Evolutionary conservation across 1,140 invertebrate genomes (phyloP).

Genomic region (Pristionchus pacificus): DNA sequence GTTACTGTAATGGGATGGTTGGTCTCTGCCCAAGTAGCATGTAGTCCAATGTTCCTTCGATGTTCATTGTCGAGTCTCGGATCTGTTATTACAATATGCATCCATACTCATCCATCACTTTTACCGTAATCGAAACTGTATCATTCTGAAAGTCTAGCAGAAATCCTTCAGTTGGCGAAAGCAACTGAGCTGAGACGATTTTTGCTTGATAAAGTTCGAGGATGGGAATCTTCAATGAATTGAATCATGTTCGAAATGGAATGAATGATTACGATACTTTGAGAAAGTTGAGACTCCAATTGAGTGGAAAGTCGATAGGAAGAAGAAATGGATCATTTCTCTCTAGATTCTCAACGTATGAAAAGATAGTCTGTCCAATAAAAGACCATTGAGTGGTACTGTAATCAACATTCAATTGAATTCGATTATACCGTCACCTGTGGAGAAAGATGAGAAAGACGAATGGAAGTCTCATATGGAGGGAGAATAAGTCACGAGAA

Average conservation of each 20-base stretch:
- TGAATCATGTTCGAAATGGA: background rate
- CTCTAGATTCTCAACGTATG: too few relatives aligned
- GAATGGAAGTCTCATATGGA: background rate
- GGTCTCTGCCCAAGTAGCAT: background rate
- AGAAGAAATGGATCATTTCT: too few relatives aligned
- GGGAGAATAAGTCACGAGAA: background rate
- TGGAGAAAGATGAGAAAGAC: background rate
- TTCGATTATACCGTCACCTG: background rate
- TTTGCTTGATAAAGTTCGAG: background rate
- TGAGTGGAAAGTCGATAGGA: background rate
- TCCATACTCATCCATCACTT: background rate
- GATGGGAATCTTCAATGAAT: background rate
- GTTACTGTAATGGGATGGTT: background rate
- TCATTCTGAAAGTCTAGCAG: background rate
- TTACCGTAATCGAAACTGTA: background rate
- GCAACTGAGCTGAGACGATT: background rate
- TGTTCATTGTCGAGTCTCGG: background rate
- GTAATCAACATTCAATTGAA: too few relatives aligned
- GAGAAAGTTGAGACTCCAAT: background rate
- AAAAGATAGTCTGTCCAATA: too few relatives aligned
- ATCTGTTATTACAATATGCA: background rate
- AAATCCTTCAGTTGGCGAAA: background rate
- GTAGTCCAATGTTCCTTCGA: background rate
- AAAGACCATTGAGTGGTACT: too few relatives aligned
- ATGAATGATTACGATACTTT: background rate